Base-by-base conservation (phyloP, 2,113 vertebrate species). In the Haemorhous mexicanus region DNA sequence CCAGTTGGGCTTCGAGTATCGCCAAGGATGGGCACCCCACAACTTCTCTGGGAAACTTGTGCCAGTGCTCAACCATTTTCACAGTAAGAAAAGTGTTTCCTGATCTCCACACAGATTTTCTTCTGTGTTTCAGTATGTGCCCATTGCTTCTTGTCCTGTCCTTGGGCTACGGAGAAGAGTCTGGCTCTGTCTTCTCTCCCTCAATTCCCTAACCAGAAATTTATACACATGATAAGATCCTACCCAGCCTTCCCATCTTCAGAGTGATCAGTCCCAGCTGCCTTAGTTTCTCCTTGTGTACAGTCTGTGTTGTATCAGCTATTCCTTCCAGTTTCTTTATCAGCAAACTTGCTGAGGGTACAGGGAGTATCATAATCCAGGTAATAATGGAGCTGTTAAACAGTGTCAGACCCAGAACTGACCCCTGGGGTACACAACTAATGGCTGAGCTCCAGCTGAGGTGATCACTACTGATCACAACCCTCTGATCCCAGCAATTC, bases 291-390 rank as follows among this genome's bases (percentile, higher is more conserved):
- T 82, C 9, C 6, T 85, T 2, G 2, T 33, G 11, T 43, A n/a
- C 27, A 35, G 2, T 23, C 11, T 67, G 21, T 43, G 24, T 17
- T n/a, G 3, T 53, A 53, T 59, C 32, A 91, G 35, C 15, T 46
- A 28, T 46, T 87, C 41, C 13, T 80, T 76, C 16, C 32, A 44
- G 21, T 68, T 59, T 80, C 62, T 53, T 0, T 43, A 17, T 20
- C 11, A 50, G 13, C 13, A 55, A 22, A 50, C 28, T 63, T 80
- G 11, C 55, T 73, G 33, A 76, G 13, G 7, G 17, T 67, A 46
- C 16, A 68, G 17, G 0, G 1, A 15, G 21, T 73, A 27, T 63
- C 0, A 0, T 28, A 49, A 64, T 50, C 33, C 41, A 11, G 13
- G 28, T 50, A 35, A n/a, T 68, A 64, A 61, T 20, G 16, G 63